These are phyloP conservation scores for Catocala nupta DNA, from an alignment of 2,888 invertebrate genomes.

Conservation along the genomic window DNA sequence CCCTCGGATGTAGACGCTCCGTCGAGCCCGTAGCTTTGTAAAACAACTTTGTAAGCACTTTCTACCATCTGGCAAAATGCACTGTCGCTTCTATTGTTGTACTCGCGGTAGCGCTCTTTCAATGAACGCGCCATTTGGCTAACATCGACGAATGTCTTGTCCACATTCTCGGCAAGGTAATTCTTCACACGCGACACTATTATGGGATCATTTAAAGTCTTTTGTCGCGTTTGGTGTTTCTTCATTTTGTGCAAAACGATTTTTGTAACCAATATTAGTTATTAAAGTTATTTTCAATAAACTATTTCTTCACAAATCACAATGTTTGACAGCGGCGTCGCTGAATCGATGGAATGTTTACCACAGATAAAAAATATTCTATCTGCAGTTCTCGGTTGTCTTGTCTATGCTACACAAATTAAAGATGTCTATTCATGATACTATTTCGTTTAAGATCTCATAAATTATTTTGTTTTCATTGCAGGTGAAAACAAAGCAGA, in stretches of 20 bases:
- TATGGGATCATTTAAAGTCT: conserved; percentile 84
- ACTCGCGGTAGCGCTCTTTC: conserved; percentile 91
- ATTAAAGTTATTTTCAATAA: conserved; percentile 39
- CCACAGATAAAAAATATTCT: conserved; percentile 51
- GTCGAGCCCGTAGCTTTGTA: conserved; percentile 90
- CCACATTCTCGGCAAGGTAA: conserved; percentile 93
- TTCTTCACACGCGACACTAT: conserved; percentile 89
- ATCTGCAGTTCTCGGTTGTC: neutral
- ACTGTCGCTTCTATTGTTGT: conserved; percentile 92
- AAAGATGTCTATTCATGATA: conserved; percentile 28
- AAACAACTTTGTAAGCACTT: conserved; percentile 91
- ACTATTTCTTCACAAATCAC: conserved; percentile 60
- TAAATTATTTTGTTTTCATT: conserved; percentile 24
- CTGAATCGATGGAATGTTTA: conserved; percentile 73
- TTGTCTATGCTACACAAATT: conserved; percentile 27
- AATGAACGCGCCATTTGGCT: conserved; percentile 94
- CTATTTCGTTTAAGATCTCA: neutral
- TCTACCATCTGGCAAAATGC: conserved; percentile 94
- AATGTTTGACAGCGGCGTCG: conserved; percentile 75
- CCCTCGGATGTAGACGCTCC: conserved; percentile 88
- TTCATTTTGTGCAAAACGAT: conserved; percentile 70
- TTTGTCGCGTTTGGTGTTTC: conserved; percentile 83
- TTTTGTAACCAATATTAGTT: conserved; percentile 21
- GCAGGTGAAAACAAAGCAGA: conserved; percentile 63
- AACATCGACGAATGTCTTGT: conserved; percentile 93